Conservation (phyloP, 2,888 invertebrate genomes). For the Celastrina argiolus region DNA sequence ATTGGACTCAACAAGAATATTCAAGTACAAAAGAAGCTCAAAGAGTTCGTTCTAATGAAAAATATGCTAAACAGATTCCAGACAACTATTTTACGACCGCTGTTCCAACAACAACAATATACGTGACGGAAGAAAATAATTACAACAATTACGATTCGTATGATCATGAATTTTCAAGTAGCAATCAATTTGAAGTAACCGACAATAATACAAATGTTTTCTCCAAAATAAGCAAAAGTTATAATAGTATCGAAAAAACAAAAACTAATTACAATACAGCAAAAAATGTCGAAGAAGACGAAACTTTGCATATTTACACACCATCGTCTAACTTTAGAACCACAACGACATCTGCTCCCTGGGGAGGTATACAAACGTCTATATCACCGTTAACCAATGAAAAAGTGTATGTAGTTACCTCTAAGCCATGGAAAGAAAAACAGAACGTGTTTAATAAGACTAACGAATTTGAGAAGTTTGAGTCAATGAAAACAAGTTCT, state of each 20-base stretch:
- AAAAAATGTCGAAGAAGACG: slow-evolving; percentile 47
- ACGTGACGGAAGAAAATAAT: slow-evolving; percentile 50
- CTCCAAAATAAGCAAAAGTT: slow-evolving; percentile 48
- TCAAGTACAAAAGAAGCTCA: slow-evolving; percentile 71
- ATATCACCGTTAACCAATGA: slow-evolving; percentile 88
- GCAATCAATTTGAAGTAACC: slow-evolving; percentile 60
- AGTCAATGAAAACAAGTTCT: slow-evolving; percentile 51
- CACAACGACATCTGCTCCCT: slow-evolving; percentile 71
- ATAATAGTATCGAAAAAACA: slow-evolving; percentile 56
- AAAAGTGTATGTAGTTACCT: slow-evolving; percentile 89
- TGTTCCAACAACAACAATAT: slow-evolving; percentile 55
- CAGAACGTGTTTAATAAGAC: slow-evolving; percentile 47
- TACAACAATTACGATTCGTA: slow-evolving; percentile 56
- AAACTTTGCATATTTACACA: slow-evolving; percentile 62
- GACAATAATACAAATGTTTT: slow-evolving; percentile 48
- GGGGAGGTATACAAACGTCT: slow-evolving; percentile 83
- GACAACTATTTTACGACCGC: slow-evolving; percentile 84
- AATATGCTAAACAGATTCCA: slow-evolving; percentile 86
- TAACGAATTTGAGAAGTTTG: slow-evolving; percentile 51
- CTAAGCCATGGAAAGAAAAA: slow-evolving; percentile 78
- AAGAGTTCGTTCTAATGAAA: slow-evolving; percentile 73
- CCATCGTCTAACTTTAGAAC: slow-evolving; percentile 63
- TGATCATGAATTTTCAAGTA: slow-evolving; percentile 71
- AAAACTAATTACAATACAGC: slow-evolving; percentile 46
- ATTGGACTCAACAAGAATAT: slow-evolving; percentile 89